Conservation (phyloP, 2,888 invertebrate species). For the Lasioglossum leucozonium region DNA sequence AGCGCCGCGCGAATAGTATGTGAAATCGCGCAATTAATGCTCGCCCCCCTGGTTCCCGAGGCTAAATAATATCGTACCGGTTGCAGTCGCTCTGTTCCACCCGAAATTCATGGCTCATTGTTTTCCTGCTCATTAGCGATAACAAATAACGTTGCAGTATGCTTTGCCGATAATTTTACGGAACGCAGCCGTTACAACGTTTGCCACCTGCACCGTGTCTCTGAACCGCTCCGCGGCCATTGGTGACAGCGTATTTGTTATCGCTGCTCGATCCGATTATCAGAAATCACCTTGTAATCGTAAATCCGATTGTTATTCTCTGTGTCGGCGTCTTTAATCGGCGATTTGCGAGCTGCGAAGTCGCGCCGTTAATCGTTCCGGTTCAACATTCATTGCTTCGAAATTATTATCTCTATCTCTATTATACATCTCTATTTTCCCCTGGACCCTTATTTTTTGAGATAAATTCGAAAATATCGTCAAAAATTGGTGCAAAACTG, state of each 20-base stretch:
- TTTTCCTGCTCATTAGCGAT: slow-evolving; percentile 27
- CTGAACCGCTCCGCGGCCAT: not conserved
- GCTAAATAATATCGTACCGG: slow-evolving; percentile 19
- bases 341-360: slow-evolving; percentile 4
- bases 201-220: slow-evolving; percentile 6
- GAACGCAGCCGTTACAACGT: slow-evolving; percentile 14
- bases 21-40: slow-evolving; percentile 20
- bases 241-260: slow-evolving; percentile 2
- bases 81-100: not conserved
- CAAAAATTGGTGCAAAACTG: no score
- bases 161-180: slow-evolving; percentile 16
- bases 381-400: no score
- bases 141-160: slow-evolving; percentile 13
- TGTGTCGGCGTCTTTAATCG: not conserved
- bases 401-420: no score
- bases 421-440: no score
- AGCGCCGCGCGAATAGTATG: not conserved
- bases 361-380: not conserved
- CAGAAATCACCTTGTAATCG: not conserved
- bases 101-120: slow-evolving; percentile 11
- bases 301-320: not conserved
- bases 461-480: no score
- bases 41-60: not conserved
- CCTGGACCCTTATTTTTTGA: no score
- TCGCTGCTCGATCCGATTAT: not conserved